Evolutionary conservation across 1,140 invertebrate species (phyloP).

Genomic region (Whitmania pigra): DNA sequence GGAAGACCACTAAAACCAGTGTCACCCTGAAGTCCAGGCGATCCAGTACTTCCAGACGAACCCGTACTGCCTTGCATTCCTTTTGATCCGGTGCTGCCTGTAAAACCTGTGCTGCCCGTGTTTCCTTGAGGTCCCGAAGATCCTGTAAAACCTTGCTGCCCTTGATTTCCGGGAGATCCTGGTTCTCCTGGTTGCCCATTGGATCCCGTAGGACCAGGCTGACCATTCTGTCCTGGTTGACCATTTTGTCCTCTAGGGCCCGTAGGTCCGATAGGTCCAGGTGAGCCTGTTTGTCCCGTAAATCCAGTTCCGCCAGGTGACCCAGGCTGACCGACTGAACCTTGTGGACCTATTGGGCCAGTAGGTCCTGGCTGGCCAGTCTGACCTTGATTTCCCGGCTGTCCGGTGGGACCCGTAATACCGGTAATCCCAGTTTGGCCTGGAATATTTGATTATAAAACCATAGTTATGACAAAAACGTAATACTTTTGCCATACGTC

Average conservation of each 20-base stretch:
- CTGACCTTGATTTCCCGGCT: constrained; percentile 19
- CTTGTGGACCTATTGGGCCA: constrained; percentile 9
- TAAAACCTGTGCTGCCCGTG: neutral
- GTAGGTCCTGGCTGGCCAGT: constrained; percentile 19
- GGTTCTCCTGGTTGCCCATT: constrained; percentile 19
- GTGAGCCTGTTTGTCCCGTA: neutral
- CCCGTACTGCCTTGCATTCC: constrained; percentile 11
- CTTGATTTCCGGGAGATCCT: constrained; percentile 17
- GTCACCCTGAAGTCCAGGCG: constrained; percentile 11
- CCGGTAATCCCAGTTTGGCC: constrained; percentile 3
- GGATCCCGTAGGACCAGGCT: constrained; percentile 20
- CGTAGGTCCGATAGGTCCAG: constrained; percentile 6
- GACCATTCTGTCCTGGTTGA: constrained; percentile 13
- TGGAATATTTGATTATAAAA: neutral
- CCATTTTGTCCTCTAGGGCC: constrained; percentile 18
- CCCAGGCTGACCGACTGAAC: constrained; percentile 17
- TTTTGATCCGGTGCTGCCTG: neutral
- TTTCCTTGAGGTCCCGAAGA: constrained; percentile 1
- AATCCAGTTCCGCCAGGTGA: neutral
- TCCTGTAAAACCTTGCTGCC: constrained; percentile 8
- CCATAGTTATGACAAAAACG: neutral
- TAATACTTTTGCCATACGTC: too few relatives aligned
- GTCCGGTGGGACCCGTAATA: constrained; percentile 23
- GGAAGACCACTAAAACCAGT: neutral
- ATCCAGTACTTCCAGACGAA: neutral